These are phyloP conservation scores for Bombus consobrinus DNA, from an alignment of 1,140 invertebrate genomes.

Conservation along the genomic window DNA sequence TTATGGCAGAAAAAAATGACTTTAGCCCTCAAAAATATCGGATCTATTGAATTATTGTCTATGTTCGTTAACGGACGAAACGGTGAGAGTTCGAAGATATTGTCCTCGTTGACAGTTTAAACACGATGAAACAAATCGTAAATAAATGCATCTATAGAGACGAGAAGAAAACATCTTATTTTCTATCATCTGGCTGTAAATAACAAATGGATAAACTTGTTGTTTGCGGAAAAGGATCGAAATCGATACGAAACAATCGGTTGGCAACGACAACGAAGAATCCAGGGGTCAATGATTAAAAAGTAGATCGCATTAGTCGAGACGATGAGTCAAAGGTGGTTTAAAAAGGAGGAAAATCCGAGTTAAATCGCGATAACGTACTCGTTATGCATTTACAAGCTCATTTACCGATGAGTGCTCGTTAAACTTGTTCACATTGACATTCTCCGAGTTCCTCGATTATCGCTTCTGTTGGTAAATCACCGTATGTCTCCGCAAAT, in stretches of 20 bases:
- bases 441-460: neutral
- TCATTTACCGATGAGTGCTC: constrained; percentile 3
- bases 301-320: neutral
- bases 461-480: neutral
- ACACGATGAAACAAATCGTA: too few relatives aligned
- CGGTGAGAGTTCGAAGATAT: too few relatives aligned
- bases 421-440: neutral
- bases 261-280: neutral
- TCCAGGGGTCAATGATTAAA: constrained; percentile 8
- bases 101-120: too few relatives aligned
- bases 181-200: too few relatives aligned
- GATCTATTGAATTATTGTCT: neutral
- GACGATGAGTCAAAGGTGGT: constrained; percentile 1
- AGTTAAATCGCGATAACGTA: constrained; percentile 23
- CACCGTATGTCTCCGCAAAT: neutral
- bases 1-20: neutral
- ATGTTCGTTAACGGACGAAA: too few relatives aligned
- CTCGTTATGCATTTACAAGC: neutral
- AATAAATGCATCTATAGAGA: too few relatives aligned
- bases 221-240: neutral
- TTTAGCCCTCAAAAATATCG: constrained; percentile 10
- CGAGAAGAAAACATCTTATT: neutral
- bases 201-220: neutral
- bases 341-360: neutral
- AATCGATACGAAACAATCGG: neutral